Percentiles rank a stretch among this genome's conserved stretches.
These are phyloP conservation scores for Calidris pygmaea DNA, from an alignment of 2,113 vertebrate species.

Conservation along the genomic window DNA sequence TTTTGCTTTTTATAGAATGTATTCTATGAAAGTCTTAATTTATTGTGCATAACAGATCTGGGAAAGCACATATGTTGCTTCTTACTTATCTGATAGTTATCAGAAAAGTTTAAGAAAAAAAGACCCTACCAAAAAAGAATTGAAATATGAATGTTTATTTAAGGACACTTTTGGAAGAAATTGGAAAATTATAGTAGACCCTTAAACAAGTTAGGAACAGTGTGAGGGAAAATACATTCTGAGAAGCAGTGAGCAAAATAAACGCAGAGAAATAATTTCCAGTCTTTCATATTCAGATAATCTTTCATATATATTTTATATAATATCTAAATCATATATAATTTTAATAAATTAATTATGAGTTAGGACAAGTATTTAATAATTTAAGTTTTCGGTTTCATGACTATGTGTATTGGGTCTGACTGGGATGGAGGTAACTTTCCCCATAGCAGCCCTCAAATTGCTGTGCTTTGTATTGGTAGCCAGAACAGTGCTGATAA, in stretches of 20 bases:
- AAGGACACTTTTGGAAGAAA: neutral
- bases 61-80: neutral
- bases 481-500: neutral
- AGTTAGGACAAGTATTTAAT: neutral
- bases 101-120: neutral
- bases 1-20: neutral
- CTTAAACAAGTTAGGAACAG: neutral
- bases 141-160: neutral
- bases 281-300: neutral
- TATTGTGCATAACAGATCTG: neutral
- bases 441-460: neutral
- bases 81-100: neutral
- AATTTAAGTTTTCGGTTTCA: neutral
- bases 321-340: neutral
- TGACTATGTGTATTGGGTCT: rapidly evolving
- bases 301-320: neutral
- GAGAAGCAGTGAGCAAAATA: neutral
- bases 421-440: neutral
- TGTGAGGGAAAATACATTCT: neutral
- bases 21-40: neutral
- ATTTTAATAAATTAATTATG: neutral
- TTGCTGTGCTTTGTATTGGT: neutral
- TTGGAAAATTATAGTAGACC: neutral
- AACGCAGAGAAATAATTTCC: neutral
- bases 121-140: neutral